phyloP scores from a whole-genome alignment of 1,140 invertebrate genomes.

The Drosophila littoralis region DNA sequence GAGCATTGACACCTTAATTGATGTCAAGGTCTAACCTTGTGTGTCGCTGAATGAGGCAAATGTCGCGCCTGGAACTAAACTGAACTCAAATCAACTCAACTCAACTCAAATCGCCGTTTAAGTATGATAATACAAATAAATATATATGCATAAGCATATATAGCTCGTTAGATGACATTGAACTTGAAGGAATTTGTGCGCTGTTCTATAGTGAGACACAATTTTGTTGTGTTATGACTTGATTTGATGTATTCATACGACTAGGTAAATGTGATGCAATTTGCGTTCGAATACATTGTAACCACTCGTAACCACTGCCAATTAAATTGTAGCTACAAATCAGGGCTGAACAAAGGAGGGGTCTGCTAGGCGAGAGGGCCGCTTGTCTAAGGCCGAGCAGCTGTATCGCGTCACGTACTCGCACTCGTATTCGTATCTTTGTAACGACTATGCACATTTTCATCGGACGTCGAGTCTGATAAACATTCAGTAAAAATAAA shows the following conservation, averaged over 20 bases:
- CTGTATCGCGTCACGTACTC: slow-evolving; percentile 33
- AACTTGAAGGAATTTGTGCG: slow-evolving; percentile 66
- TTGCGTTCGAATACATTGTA: slow-evolving; percentile 16
- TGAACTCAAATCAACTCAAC: slow-evolving; percentile 41
- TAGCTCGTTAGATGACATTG: slow-evolving; percentile 64
- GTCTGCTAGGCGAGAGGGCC: background rate
- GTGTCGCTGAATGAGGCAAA: slow-evolving; percentile 37
- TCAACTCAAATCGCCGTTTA: slow-evolving; percentile 39
- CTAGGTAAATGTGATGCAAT: slow-evolving; percentile 23
- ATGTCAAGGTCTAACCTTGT: slow-evolving; percentile 70
- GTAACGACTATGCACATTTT: background rate
- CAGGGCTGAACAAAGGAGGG: background rate
- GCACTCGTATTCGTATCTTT: slow-evolving; percentile 12
- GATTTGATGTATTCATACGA: slow-evolving; percentile 22
- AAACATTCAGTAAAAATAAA: slow-evolving; percentile 28
- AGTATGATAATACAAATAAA: slow-evolving; percentile 49
- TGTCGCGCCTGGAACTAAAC: slow-evolving; percentile 40
- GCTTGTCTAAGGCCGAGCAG: slow-evolving; percentile 17
- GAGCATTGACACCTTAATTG: slow-evolving; percentile 79
- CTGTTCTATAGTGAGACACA: slow-evolving; percentile 16
- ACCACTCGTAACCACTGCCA: slow-evolving; percentile 10
- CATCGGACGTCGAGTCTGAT: slow-evolving; percentile 25
- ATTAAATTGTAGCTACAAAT: slow-evolving; percentile 2
- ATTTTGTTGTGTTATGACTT: slow-evolving; percentile 2
- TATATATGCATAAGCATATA: background rate